These are phyloP conservation scores for Acropora yongei DNA, from an alignment of 64 coral and sea anemone genomes.

Conservation along the genomic window DNA sequence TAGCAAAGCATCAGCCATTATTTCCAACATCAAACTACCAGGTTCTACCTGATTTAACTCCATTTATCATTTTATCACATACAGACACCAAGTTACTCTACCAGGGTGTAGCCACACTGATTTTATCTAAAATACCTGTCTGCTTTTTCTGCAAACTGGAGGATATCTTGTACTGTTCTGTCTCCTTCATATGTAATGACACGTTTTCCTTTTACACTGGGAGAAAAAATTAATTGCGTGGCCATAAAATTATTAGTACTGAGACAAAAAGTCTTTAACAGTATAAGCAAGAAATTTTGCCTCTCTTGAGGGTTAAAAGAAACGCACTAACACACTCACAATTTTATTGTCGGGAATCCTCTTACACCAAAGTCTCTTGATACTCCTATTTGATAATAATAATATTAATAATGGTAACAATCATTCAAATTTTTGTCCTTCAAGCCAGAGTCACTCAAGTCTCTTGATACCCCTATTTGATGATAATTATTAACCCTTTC, in stretches of 20 bases:
- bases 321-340: constrained; percentile 59
- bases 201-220: constrained; percentile 81
- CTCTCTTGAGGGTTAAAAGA: too few relatives aligned
- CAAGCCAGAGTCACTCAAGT: constrained; percentile 36
- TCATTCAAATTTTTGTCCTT: not conserved
- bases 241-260: too few relatives aligned
- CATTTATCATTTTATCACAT: too few relatives aligned
- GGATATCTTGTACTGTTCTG: constrained; percentile 76
- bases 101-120: not conserved
- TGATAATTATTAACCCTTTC: not conserved
- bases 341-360: constrained; percentile 98
- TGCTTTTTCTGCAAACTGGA: constrained; percentile 83
- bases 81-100: not conserved
- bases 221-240: not conserved
- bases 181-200: constrained; percentile 87
- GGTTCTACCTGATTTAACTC: too few relatives aligned
- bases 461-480: constrained; percentile 66
- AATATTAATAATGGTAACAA: not conserved
- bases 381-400: constrained; percentile 38
- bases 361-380: constrained; percentile 82
- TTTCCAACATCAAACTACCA: too few relatives aligned
- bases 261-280: too few relatives aligned
- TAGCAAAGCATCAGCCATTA: too few relatives aligned
- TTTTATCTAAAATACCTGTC: constrained; percentile 43
- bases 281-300: too few relatives aligned